Percentiles rank a stretch among this genome's conserved stretches.
Evolutionary conservation across 1,140 invertebrate genomes (phyloP).

Genomic region (Pseudomyrmex cubaensis): DNA sequence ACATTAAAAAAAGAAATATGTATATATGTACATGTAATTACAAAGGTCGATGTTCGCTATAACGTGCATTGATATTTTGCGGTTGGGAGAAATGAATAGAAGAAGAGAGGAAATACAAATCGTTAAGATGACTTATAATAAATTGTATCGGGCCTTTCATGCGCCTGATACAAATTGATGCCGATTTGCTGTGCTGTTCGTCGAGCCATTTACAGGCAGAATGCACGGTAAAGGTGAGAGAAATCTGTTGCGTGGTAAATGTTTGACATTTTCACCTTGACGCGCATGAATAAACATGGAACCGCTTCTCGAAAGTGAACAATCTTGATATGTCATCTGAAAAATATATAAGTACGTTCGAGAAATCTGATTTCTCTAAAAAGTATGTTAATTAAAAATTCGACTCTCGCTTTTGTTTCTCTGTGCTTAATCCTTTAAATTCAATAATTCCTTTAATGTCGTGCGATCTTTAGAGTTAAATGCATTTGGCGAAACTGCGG

Average conservation of each 20-base stretch:
- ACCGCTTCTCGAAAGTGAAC: constrained; percentile 34
- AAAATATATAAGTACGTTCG: not conserved
- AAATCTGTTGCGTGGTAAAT: constrained; percentile 67
- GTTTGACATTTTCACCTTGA: constrained; percentile 71
- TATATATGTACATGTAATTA: not conserved
- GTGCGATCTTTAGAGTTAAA: not conserved
- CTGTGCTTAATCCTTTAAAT: too few species aligned
- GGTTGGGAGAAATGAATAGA: not conserved
- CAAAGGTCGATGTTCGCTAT: constrained; percentile 14
- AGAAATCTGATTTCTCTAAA: not conserved
- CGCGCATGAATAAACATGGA: constrained; percentile 48
- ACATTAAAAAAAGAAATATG: too few species aligned
- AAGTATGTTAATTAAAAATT: not conserved
- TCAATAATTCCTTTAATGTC: constrained; percentile 19
- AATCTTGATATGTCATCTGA: constrained; percentile 12
- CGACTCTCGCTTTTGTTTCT: not conserved
- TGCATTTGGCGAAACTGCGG: not conserved
- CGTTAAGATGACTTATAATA: constrained; percentile 43
- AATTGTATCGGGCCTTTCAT: not conserved
- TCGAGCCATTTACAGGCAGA: constrained; percentile 26
- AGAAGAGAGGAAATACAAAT: not conserved
- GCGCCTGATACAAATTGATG: constrained; percentile 10
- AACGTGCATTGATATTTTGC: not conserved
- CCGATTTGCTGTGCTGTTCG: constrained; percentile 24
- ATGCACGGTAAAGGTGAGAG: constrained; percentile 66